phyloP scores from a whole-genome alignment of 2,113 vertebrate genomes.

The Trachemys scripta region DNA sequence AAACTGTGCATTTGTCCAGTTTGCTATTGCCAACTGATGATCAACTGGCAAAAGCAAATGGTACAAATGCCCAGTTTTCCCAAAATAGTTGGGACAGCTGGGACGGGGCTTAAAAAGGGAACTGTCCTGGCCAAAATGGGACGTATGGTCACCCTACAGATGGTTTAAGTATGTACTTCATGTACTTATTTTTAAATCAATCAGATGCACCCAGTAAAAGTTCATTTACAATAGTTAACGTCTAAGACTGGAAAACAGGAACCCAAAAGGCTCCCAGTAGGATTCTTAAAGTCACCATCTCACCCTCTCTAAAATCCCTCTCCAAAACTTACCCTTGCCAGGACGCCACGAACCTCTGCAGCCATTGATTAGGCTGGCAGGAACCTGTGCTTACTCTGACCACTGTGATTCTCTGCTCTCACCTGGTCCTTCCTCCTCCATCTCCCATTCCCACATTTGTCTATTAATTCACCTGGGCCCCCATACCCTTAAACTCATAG shows the following conservation, averaged over 20 bases:
- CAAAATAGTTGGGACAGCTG: too few relatives aligned
- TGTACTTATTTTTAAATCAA: not conserved
- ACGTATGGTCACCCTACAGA: not conserved
- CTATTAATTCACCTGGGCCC: not conserved
- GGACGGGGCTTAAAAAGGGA: too few relatives aligned
- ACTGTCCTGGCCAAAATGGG: too few relatives aligned
- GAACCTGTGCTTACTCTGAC: not conserved
- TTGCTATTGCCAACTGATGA: too few relatives aligned
- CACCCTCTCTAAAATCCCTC: not conserved
- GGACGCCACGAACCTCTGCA: not conserved
- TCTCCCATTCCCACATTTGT: not conserved
- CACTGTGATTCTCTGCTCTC: not conserved
- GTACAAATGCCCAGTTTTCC: too few relatives aligned
- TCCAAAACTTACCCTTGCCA: not conserved
- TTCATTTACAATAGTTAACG: fast-evolving
- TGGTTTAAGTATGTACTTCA: not conserved
- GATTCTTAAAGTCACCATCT: not conserved
- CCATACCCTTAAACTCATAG: not conserved
- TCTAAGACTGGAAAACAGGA: not conserved
- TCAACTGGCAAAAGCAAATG: too few relatives aligned
- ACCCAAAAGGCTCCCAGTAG: not conserved
- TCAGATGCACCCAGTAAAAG: not conserved
- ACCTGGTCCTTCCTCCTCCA: not conserved
- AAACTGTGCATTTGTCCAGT: too few relatives aligned
- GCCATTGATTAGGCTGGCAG: not conserved